Conservation (phyloP, 35 echinoderm and acorn worm genomes). For the Nesometra sesokonis region DNA sequence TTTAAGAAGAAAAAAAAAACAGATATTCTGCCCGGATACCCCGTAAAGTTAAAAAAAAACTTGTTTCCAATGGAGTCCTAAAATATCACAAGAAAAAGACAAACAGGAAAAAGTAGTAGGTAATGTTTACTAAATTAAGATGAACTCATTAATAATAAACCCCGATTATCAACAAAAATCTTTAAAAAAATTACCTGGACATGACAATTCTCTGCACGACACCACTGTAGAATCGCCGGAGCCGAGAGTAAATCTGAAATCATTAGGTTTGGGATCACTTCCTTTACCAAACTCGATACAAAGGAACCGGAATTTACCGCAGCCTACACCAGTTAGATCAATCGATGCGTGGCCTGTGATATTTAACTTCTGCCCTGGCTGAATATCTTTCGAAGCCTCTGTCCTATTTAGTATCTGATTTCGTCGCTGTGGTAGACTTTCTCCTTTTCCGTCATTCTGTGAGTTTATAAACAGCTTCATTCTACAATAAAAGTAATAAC, state of each 20-base stretch:
- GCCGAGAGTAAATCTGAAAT: neutral
- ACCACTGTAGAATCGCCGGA: neutral
- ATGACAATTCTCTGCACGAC: neutral
- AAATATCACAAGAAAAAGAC: too few species aligned
- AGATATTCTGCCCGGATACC: too few species aligned
- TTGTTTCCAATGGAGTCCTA: too few species aligned
- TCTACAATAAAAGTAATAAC: neutral
- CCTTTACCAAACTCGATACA: neutral
- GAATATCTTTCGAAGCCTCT: neutral
- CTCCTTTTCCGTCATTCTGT: neutral
- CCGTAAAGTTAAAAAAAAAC: too few species aligned
- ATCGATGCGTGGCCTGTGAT: neutral
- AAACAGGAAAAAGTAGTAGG: too few species aligned
- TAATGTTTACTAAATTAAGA: too few species aligned
- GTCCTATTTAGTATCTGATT: neutral
- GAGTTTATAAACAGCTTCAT: neutral
- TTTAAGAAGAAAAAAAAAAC: too few species aligned
- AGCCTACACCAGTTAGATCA: neutral
- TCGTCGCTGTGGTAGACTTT: neutral
- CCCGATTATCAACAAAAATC: too few species aligned
- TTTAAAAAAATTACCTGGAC: neutral
- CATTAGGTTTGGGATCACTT: neutral
- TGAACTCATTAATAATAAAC: too few species aligned
- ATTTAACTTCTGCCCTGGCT: neutral
- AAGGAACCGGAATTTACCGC: neutral